Conservation (phyloP, 2,797 vertebrate species). For the Galago senegalensis region DNA sequence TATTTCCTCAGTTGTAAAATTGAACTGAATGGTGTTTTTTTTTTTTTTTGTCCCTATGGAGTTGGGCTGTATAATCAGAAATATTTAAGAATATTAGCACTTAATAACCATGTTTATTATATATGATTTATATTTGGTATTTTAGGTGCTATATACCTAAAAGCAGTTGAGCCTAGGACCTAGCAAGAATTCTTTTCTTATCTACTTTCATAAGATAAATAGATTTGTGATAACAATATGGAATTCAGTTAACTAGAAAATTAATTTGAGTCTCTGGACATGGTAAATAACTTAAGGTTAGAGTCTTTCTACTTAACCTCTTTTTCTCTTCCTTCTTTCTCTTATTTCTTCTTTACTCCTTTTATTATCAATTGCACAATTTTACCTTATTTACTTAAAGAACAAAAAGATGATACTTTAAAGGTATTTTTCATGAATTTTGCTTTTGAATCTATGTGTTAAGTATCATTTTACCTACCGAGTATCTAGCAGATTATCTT, state of each 20-base stretch:
- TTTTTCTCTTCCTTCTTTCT: neutral
- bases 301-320: neutral
- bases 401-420: constrained; percentile 24
- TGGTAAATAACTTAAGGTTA: neutral
- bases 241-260: neutral
- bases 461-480: neutral
- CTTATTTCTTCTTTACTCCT: neutral
- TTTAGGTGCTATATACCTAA: neutral
- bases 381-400: constrained; percentile 26
- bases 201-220: constrained; percentile 30
- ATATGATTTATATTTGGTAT: constrained; percentile 11
- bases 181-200: constrained; percentile 23
- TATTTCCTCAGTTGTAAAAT: constrained; percentile 27
- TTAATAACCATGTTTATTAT: constrained; percentile 12
- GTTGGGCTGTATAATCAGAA: constrained; percentile 36
- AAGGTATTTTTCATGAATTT: constrained; percentile 57
- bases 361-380: neutral
- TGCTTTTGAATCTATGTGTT: constrained; percentile 40
- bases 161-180: neutral
- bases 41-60: neutral
- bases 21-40: neutral
- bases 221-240: neutral
- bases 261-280: neutral
- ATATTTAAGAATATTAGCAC: constrained; percentile 19
- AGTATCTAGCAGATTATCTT: neutral